Evolutionary conservation across 2,113 vertebrate genomes (phyloP).

Genomic region (Cynopterus brachyotis): DNA sequence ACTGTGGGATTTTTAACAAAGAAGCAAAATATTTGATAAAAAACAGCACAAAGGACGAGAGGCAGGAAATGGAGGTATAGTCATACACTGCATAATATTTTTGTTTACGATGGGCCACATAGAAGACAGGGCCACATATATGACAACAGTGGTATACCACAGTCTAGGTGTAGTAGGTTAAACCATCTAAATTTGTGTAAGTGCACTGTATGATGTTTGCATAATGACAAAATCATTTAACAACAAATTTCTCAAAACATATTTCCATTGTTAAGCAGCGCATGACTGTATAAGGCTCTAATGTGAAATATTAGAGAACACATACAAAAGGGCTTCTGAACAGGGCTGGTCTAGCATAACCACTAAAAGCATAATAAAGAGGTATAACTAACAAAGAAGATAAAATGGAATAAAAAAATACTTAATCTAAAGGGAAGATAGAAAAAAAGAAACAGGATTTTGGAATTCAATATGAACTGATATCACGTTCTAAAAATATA

Average conservation of each 20-base stretch:
- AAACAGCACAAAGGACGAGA: not conserved
- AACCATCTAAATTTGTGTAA: not conserved
- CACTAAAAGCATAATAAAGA: not conserved
- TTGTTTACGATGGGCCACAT: not conserved
- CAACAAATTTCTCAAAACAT: too few species aligned
- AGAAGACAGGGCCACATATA: not conserved
- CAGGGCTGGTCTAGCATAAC: not conserved
- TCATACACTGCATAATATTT: too few species aligned
- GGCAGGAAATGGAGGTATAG: not conserved
- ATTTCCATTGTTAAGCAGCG: too few species aligned
- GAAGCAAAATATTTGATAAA: not conserved
- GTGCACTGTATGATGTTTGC: not conserved
- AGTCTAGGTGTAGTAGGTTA: not conserved
- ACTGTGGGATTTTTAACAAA: not conserved
- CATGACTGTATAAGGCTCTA: not conserved
- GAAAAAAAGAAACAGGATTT: not conserved
- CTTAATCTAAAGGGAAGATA: not conserved
- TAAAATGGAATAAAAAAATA: not conserved
- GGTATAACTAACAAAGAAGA: not conserved
- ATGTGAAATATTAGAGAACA: not conserved
- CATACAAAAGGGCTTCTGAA: slow-evolving; percentile 4
- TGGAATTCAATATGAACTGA: not conserved
- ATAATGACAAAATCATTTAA: too few species aligned
- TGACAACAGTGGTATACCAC: not conserved
- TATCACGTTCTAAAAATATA: not conserved